A percentile compares a stretch with the other conserved stretches of the same genome.
phyloP scores from a whole-genome alignment of 2,113 vertebrate species.

The Thinocorus orbignyianus region DNA sequence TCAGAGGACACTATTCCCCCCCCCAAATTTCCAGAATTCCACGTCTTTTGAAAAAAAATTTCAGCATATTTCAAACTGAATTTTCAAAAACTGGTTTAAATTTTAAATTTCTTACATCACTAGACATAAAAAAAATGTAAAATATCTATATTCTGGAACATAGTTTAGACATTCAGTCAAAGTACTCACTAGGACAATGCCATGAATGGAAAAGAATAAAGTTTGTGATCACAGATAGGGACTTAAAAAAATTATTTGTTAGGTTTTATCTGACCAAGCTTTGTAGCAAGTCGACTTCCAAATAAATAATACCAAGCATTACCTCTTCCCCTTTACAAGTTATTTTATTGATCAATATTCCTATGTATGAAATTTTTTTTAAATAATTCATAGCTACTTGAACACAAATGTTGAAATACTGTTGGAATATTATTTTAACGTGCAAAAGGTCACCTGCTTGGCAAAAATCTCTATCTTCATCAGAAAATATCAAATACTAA shows the following conservation, averaged over 20 bases:
- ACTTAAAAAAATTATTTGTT: background rate
- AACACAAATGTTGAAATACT: background rate
- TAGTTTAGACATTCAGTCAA: background rate
- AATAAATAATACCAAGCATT: background rate
- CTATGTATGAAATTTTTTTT: background rate
- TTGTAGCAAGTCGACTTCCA: background rate
- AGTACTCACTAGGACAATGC: background rate
- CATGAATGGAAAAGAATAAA: background rate
- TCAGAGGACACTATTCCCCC: background rate
- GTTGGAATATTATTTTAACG: background rate
- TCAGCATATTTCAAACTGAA: background rate
- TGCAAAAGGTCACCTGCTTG: accelerated
- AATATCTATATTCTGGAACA: background rate
- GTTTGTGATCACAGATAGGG: background rate
- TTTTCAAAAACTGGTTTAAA: background rate
- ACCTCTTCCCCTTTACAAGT: background rate
- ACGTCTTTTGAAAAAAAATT: background rate
- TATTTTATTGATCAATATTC: background rate
- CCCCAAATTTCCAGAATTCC: background rate
- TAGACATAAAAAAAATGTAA: background rate
- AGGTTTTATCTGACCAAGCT: background rate
- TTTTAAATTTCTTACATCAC: background rate
- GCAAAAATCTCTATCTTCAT: background rate
- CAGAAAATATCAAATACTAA: background rate
- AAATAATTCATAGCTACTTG: background rate